Evolutionary conservation across 2,888 invertebrate genomes (phyloP).

Genomic region (Yponomeuta plumbellus): DNA sequence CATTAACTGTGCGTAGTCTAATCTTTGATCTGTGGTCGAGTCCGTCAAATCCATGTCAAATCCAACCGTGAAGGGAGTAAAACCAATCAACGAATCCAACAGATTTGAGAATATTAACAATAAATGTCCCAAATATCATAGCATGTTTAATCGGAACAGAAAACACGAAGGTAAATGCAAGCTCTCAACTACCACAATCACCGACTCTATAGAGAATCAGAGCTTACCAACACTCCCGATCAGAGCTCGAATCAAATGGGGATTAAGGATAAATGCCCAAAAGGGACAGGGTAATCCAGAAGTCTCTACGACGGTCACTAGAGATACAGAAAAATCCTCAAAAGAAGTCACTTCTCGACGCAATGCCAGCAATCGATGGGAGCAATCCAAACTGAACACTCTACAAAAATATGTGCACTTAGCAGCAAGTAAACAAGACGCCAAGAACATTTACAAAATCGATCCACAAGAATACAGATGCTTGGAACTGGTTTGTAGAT

Average conservation of each 20-base stretch:
- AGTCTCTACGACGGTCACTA: background rate
- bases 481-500: background rate
- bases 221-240: constrained; percentile 25
- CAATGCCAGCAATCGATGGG: background rate
- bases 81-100: no score
- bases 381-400: background rate
- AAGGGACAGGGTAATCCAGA: background rate
- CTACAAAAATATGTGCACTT: background rate
- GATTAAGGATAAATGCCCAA: background rate
- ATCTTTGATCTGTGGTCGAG: no score
- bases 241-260: background rate
- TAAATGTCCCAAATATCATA: no score
- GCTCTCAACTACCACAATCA: constrained; percentile 26
- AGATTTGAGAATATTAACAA: no score
- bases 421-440: background rate
- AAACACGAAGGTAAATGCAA: background rate
- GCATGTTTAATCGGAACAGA: background rate
- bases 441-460: background rate
- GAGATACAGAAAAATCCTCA: background rate
- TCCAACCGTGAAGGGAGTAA: no score
- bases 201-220: constrained; percentile 43
- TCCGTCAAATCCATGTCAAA: no score
- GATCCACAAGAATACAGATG: background rate
- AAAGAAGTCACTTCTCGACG: background rate
- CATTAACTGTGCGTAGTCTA: no score